Conservation (phyloP, 2,888 invertebrate genomes). For the Epicampocera succincta region DNA sequence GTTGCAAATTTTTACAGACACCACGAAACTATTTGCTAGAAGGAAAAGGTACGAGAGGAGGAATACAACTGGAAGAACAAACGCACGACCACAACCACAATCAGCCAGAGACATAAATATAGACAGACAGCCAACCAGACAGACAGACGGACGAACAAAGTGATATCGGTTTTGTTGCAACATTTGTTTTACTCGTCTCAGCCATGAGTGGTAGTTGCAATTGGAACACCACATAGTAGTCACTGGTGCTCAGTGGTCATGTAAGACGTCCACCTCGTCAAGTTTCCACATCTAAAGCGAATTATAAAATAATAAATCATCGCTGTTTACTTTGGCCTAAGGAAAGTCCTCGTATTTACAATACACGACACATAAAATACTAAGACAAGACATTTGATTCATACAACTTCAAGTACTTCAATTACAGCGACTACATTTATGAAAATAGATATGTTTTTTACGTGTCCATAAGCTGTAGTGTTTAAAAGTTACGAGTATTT, state of each 20-base stretch:
- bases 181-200: constrained; percentile 38
- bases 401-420: constrained; percentile 19
- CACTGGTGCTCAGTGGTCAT: constrained; percentile 66
- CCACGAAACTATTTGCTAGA: constrained; percentile 28
- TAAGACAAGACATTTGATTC: constrained; percentile 59
- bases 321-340: constrained; percentile 67
- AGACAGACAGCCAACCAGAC: constrained; percentile 2
- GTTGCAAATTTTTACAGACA: constrained; percentile 57
- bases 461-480: constrained; percentile 26
- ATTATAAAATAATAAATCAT: constrained; percentile 72
- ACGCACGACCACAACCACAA: constrained; percentile 44
- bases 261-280: constrained; percentile 70
- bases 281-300: constrained; percentile 70
- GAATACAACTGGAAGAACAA: constrained; percentile 32
- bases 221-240: constrained; percentile 50
- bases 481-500: constrained; percentile 39
- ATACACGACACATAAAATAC: constrained; percentile 54
- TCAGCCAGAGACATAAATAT: constrained; percentile 23
- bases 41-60: constrained; percentile 3
- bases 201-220: constrained; percentile 43
- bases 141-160: constrained; percentile 11
- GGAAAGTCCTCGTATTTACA: constrained; percentile 68
- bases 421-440: constrained; percentile 21
- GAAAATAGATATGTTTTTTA: not conserved
- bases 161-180: constrained; percentile 47